Evolutionary conservation across 2,888 invertebrate species (phyloP), one percentile per base, ranked within the genome.

Genomic region (Archips xylosteana): DNA sequence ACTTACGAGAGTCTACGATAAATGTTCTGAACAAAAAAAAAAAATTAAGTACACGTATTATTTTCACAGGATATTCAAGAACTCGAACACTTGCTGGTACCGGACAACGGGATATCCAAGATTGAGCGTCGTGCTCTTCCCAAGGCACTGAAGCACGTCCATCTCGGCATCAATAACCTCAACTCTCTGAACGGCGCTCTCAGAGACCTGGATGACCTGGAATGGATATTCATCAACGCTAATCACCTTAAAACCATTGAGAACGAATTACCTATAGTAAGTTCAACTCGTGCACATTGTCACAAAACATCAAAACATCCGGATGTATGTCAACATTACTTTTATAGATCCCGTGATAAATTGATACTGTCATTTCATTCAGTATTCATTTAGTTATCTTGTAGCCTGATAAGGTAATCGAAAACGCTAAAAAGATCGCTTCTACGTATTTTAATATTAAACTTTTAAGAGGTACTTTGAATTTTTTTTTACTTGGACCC

Each of bases 191-290:
- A 98, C 84, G 96, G 96, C n/a, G 97, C 97, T 0, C 87, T 98
- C n/a, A 95, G 96, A 76, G 96, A 97, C 73, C 90, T 98, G 65
- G 95, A 96, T 75, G 95, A 96, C 75, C 90, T 98, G 75, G 96
- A 96, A 82, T 97, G 97, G 96, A 94, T 98, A 64, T 96, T 97
- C 79, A 96, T 98, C 66, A 97, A 97, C 84, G 95, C 96, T 71
- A 98, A 98, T 87, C 95, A 96, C 79, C 92, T 98, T 73, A 96
- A 96, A 75, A 95, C 96, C 42, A 92, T 98, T 80, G 97, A 98
- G 64, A 96, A 96, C 62, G 96, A 98, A 88, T 87, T 98, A 76
- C 97, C 98, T 2, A 93, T 95, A 77, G 95, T 95, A 84, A 95
- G 95, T 79, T 42, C 2, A 13, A 34, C 15, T 5, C n/a, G n/a